Base-by-base conservation (phyloP, 2,888 invertebrate genomes). In the Antheraea yamamai region DNA sequence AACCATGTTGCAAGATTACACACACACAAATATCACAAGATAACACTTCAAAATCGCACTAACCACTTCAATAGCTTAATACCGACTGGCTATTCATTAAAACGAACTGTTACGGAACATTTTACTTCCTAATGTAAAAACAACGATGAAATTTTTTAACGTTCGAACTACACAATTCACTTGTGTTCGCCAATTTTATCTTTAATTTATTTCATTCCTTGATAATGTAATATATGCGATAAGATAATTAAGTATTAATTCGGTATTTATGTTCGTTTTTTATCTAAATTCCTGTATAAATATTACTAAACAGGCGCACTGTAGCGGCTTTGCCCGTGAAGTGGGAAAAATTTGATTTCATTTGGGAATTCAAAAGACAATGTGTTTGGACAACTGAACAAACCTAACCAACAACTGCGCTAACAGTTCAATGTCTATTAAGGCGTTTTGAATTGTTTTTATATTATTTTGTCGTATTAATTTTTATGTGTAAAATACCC, bases 1-100 rank as follows among this genome's bases (percentile, higher is more conserved):
- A 23, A 85, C 80, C 86, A 87, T 87, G 77, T 81, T 81, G 1
- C 6, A 30, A 23, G n/a, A 23, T 61, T n/a, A 61, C 61, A 23
- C 23, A 61, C 26, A 30, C 75, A 68, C 58, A 70, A 55, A 51
- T 47, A 73, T 51, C 58, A 71, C 71, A 10, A 72, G 75, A 61
- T 47, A 68, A 64, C 35, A 18, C 23, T n/a, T 2, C n/a, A 55
- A 71, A 39, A 68, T 70, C 55, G 51, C 52, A 72, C 72, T 75
- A 72, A 70, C 61, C 71, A 75, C 35, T 75, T 72, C 71, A 47
- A 51, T 70, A 70, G 70, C 23, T 12, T 4, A 70, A 70, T 20
- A 39, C 35, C 35, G 70, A 70, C 70, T 70, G 39, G 20, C 39
- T 70, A 39, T 35, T 70, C 70, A 70, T 70, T 39, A 70, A 39